Evolutionary conservation across 2,888 invertebrate species (phyloP), one percentile per base, ranked within the genome.

Genomic region (Nomada fabriciana): DNA sequence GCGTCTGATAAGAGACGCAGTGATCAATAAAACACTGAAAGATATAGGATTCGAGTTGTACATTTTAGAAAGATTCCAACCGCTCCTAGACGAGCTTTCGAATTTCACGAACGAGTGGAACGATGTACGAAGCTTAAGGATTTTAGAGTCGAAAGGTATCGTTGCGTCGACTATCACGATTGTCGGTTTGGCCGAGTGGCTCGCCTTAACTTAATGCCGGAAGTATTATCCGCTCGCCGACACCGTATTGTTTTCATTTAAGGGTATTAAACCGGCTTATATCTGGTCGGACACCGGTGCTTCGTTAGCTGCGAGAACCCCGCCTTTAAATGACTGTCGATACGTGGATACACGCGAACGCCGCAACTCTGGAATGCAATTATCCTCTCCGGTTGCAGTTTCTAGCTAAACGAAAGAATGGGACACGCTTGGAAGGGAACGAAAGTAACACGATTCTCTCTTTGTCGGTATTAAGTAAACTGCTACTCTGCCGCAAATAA

Each of bases 191-290:
- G 72, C 64, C 57, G 75, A 68, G 57, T 29, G 68, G 70, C 76
- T 77, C 73, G 85, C 73, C 88, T 74, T 90, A 87, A 91, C 79
- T 90, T 89, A 91, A 83, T 87, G 86, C 91, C 91, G 91, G 91
- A 91, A 91, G 91, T 90, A 91, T 91, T 91, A 91, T 90, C 90
- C 88, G 79, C 82, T 84, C 81, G 84, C 77, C 86, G 88, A 88
- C 89, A 87, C 89, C 87, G 87, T 85, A 90, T 90, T 91, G 90
- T 91, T 91, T 90, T 90, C 89, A 86, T 90, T 90, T 85, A 86
- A 86, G 85, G 85, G 88, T 87, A 89, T 89, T 90, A 88, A 86
- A 80, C 75, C 81, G 87, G 89, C 87, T 84, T 84, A 84, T 81
- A 79, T 76, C 86, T 84, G 76, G 79, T 83, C 50, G 82, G 84